Base-by-base conservation (phyloP, 2,888 invertebrate genomes). In the Campoletis raptor region DNA sequence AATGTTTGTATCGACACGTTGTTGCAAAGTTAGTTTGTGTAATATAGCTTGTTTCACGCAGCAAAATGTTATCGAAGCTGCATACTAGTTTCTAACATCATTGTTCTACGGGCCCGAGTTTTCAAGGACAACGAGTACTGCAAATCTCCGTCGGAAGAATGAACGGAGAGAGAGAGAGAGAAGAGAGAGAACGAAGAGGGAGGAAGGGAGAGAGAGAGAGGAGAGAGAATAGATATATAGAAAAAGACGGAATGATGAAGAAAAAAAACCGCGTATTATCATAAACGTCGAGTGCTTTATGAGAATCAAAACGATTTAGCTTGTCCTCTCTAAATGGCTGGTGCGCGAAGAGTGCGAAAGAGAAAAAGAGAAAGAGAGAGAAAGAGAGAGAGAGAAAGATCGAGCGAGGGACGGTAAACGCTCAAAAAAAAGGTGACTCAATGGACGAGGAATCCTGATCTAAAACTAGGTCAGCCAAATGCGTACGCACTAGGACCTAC, bases 401-500 rank as follows among this genome's bases (percentile, higher is more conserved):
- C 18, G 52, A 6, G 52, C 2, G 52, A 74, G 87, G 81, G 85
- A 87, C 84, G 87, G 87, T 82, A 87, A 87, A 72, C 78, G 82
- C 78, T 80, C 30, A 40, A 81, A 85, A 85, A 78, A 66, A 84
- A 80, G 82, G 81, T 86, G 89, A 88, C 87, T 87, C 79, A 86
- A 89, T 77, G 83, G 74, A 85, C 83, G 54, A 85, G 85, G 85
- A 88, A 89, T 89, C 86, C 88, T 87, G 87, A 85, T 85, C 61
- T 66, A 81, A 89, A 90, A 90, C 89, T 88, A 82, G 90, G 90
- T 89, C 90, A 89, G 88, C 89, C 89, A 84, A 90, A 88, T 89
- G 82, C 83, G 87, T 85, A 85, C 74, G 64, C 48, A 74, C 87
- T 87, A 88, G 88, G 89, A 89, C 88, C 87, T 84, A 73, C 73